These are phyloP conservation scores for Atopsyche davidsoni DNA, from an alignment of 1,140 invertebrate species.

Conservation along the genomic window DNA sequence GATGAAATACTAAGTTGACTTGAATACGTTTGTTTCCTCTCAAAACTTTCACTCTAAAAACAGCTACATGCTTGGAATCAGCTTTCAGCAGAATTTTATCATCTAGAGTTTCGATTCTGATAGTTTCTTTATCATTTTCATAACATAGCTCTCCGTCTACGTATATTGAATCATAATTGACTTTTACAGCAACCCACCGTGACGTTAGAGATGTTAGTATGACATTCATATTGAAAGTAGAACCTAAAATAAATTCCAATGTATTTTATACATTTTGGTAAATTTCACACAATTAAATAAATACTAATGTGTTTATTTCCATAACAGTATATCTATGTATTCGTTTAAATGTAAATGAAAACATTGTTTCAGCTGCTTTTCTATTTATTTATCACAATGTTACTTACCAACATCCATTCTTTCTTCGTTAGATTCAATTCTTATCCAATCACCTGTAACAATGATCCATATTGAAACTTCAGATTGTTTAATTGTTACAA, in stretches of 20 bases:
- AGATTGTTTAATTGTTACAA: neutral
- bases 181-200: constrained; percentile 22
- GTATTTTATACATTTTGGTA: neutral
- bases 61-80: constrained; percentile 17
- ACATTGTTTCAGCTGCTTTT: too few species aligned
- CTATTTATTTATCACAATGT: constrained; percentile 3
- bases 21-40: constrained; percentile 12
- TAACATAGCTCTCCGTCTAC: constrained; percentile 13
- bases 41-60: constrained; percentile 7
- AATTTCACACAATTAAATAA: neutral
- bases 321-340: too few species aligned
- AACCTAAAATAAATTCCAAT: constrained; percentile 2
- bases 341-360: too few species aligned
- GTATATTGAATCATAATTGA: constrained; percentile 17
- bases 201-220: constrained; percentile 19
- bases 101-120: constrained; percentile 14
- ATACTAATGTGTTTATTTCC: too few species aligned
- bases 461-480: neutral
- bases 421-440: constrained; percentile 18
- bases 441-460: constrained; percentile 28
- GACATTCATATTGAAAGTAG: constrained; percentile 16
- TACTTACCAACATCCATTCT: constrained; percentile 18
- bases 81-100: constrained; percentile 23
- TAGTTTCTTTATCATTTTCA: constrained; percentile 14
- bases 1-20: constrained; percentile 12